phyloP scores from a whole-genome alignment of 1,140 invertebrate species.

The Pseudomyrmex cubaensis region DNA sequence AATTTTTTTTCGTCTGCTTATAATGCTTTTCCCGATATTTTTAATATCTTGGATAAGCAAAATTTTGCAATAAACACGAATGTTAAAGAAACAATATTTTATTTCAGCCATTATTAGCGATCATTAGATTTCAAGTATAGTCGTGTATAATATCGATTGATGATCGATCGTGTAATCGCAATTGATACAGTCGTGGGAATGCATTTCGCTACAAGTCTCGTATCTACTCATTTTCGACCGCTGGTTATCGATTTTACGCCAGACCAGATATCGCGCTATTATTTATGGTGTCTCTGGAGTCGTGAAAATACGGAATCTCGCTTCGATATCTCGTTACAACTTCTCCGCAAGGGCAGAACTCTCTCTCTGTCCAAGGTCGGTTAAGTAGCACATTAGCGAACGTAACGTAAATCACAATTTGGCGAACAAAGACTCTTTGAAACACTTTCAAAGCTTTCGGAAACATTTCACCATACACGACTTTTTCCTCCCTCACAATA shows the following conservation, averaged over 20 bases:
- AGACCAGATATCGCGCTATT: conserved; percentile 25
- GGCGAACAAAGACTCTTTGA: conserved; percentile 62
- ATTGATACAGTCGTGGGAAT: conserved; percentile 2
- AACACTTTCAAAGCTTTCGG: conserved; percentile 52
- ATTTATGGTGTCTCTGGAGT: conserved; percentile 51
- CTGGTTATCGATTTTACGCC: conserved; percentile 43
- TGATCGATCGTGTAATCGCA: conserved; percentile 1
- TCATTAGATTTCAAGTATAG: background rate
- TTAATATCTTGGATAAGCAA: background rate
- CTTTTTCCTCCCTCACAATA: background rate
- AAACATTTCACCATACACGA: conserved; percentile 42
- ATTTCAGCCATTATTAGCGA: background rate
- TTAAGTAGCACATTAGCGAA: conserved; percentile 28
- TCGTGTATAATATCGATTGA: background rate
- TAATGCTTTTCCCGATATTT: background rate
- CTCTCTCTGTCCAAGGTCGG: conserved; percentile 42
- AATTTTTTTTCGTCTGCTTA: conserved; percentile 6
- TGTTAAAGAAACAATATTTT: background rate
- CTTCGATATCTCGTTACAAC: conserved; percentile 47
- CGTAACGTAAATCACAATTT: conserved; percentile 55
- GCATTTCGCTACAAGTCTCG: background rate
- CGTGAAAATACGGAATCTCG: conserved; percentile 1
- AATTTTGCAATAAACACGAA: background rate
- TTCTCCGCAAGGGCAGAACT: conserved; percentile 8
- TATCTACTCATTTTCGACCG: conserved; percentile 8